Evolutionary conservation across 2,113 vertebrate genomes (phyloP), one percentile per base, ranked within the genome.

Genomic region (Apeltes quadracus): DNA sequence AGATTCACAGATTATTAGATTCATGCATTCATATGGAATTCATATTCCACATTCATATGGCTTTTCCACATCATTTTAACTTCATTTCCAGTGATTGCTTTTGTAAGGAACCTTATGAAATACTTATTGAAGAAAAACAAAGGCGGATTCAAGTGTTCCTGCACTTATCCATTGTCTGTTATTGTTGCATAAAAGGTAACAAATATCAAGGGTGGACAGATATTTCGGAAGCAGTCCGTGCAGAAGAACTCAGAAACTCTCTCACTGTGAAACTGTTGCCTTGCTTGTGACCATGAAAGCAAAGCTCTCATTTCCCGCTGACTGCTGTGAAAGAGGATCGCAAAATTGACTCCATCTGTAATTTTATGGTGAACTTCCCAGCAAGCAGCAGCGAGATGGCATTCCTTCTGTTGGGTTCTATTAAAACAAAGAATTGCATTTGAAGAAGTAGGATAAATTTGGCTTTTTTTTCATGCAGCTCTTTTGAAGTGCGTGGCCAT

Each of bases 261-360:
- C 81, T 86, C 75, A 66, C 79, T 75, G 84, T 81, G 69, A 88
- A 89, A 82, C 74, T 64, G 78, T 81, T 81, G 82, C 79, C 80
- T 78, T 46, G 73, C 65, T 81, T 58, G 63, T 68, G 77, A 81
- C 74, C 69, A 75, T 84, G 76, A 88, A 89, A 88, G 88, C 73
- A 69, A 86, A 88, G 82, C 84, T 89, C 81, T 76, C 72, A 76
- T 88, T 90, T 91, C 89, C 86, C 61, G 84, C 90, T 90, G 89
- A 92, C 90, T 90, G 71, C 84, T 87, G 88, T 84, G 89, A 89
- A 93, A 92, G 75, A 75, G 48, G 87, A 88, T 91, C 84, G 88
- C 87, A 85, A 91, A 92, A 92, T 92, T 90, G 82, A 90, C 79
- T 88, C 89, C 89, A 89, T 92, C 81, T 90, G 91, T 86, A 86